Conservation (phyloP, 2,113 vertebrate genomes). For the Megaptera novaeangliae region DNA sequence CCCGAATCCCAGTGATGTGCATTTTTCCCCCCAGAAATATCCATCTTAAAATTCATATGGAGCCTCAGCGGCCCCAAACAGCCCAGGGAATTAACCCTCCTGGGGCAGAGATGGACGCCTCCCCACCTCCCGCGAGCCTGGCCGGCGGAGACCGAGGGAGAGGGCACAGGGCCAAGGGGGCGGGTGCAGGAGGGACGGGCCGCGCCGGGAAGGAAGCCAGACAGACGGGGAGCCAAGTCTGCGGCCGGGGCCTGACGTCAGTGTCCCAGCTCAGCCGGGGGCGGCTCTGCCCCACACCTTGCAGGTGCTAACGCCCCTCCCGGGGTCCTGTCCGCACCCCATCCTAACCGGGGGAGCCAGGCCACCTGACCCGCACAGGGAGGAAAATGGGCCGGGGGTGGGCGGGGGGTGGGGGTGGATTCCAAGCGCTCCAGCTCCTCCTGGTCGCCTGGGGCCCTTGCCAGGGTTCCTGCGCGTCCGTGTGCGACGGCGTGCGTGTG, state of each 20-base stretch:
- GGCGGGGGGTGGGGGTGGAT: not conserved
- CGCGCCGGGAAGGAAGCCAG: rapidly evolving
- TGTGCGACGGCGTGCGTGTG: not conserved
- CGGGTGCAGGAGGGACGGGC: too few species aligned
- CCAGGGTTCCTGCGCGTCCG: not conserved
- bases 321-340: rapidly evolving
- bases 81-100: rapidly evolving
- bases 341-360: rapidly evolving
- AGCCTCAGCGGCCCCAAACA: not conserved
- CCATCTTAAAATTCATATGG: rapidly evolving
- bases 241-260: rapidly evolving
- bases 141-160: rapidly evolving
- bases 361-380: not conserved
- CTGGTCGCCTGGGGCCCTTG: not conserved
- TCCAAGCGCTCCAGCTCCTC: too few species aligned
- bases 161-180: not conserved
- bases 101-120: not conserved
- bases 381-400: not conserved
- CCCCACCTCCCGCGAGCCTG: rapidly evolving
- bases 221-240: rapidly evolving
- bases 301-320: rapidly evolving
- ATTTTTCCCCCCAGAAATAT: not conserved
- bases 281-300: too few species aligned
- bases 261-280: not conserved
- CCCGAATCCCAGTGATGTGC: not conserved